Percentiles rank a stretch among this genome's conserved stretches.
phyloP scores from a whole-genome alignment of 2,797 vertebrate genomes.

The Amblyraja radiata region DNA sequence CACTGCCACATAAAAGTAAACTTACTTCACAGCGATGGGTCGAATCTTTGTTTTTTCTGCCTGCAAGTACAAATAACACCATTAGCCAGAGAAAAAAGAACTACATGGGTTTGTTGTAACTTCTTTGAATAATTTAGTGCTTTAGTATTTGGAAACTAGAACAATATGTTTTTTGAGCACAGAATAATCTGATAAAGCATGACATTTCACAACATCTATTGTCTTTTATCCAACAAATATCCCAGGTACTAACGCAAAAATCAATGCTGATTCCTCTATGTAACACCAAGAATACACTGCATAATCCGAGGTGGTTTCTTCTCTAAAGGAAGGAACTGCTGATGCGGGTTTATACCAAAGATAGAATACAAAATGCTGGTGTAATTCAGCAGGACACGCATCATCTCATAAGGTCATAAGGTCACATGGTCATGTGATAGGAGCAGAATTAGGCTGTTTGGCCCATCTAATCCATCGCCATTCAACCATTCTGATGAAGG shows the following conservation, averaged over 20 bases:
- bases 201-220: background rate
- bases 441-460: too few species aligned
- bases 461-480: too few species aligned
- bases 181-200: background rate
- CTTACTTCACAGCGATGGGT: constrained; percentile 74
- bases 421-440: too few species aligned
- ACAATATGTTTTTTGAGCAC: background rate
- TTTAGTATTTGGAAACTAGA: background rate
- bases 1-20: constrained; percentile 44
- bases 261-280: background rate
- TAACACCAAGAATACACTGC: too few species aligned
- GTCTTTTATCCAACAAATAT: background rate
- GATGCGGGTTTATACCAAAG: too few species aligned
- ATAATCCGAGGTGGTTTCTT: background rate
- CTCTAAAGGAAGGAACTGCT: too few species aligned
- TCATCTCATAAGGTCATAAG: too few species aligned
- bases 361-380: too few species aligned
- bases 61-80: background rate
- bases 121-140: background rate
- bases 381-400: too few species aligned
- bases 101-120: background rate
- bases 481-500: too few species aligned
- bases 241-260: background rate
- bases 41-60: constrained; percentile 73
- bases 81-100: constrained; percentile 59